Evolutionary conservation across 2,888 invertebrate genomes (phyloP).

Genomic region (Sarcophaga carnaria): DNA sequence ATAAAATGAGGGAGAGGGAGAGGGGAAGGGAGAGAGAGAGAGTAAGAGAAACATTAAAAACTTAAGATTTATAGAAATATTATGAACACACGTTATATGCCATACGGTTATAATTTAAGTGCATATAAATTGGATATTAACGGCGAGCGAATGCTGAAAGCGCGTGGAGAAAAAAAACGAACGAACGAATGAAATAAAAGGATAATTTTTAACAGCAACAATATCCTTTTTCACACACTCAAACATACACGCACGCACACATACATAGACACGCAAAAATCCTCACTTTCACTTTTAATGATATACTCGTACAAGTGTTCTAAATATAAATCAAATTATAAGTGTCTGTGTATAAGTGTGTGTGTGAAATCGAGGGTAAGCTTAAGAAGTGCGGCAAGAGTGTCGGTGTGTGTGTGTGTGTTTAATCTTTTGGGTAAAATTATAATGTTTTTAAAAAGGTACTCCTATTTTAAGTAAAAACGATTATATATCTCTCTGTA

Average conservation of each 20-base stretch:
- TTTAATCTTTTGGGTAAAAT: slow-evolving; percentile 33
- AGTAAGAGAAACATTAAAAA: slow-evolving; percentile 27
- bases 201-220: slow-evolving; percentile 24
- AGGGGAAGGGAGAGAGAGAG: too few relatives aligned
- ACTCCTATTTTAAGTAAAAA: slow-evolving; percentile 22
- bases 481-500: slow-evolving; percentile 12
- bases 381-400: background rate
- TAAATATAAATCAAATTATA: background rate
- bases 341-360: background rate
- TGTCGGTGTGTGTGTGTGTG: background rate
- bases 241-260: too few relatives aligned
- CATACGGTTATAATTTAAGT: slow-evolving; percentile 52
- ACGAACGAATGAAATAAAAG: slow-evolving; percentile 9
- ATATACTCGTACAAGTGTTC: background rate
- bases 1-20: background rate
- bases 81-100: slow-evolving; percentile 52
- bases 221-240: slow-evolving; percentile 28
- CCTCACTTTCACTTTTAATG: slow-evolving; percentile 20
- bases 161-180: background rate
- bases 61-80: slow-evolving; percentile 62
- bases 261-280: too few relatives aligned
- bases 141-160: slow-evolving; percentile 24
- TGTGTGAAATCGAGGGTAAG: too few relatives aligned
- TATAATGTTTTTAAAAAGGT: slow-evolving; percentile 49
- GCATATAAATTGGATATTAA: slow-evolving; percentile 65